Evolutionary conservation across 2,888 invertebrate species (phyloP).

Genomic region (Willowsia nigromaculata): DNA sequence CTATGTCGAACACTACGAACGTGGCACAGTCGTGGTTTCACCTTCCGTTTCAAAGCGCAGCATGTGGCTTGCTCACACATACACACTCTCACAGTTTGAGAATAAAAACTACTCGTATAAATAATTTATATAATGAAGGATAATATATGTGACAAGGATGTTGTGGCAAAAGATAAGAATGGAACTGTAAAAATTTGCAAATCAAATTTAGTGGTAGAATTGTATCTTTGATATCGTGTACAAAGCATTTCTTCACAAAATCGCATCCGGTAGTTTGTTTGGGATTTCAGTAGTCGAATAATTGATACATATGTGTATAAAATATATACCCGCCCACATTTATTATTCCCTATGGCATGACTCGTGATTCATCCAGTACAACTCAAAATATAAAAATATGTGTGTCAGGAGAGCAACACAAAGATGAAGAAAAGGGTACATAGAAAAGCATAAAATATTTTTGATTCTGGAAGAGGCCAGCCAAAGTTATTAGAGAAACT

Average conservation of each 20-base stretch:
- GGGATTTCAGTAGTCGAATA: not conserved
- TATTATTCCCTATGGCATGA: too few relatives aligned
- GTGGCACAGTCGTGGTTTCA: constrained; percentile 58
- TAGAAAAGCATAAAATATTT: not conserved
- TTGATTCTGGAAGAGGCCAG: not conserved
- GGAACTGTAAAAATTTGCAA: not conserved
- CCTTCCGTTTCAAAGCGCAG: constrained; percentile 63
- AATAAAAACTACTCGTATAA: constrained; percentile 8
- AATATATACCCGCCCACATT: too few relatives aligned
- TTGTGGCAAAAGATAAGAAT: not conserved
- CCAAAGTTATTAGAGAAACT: not conserved
- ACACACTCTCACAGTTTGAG: not conserved
- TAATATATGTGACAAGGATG: constrained; percentile 31
- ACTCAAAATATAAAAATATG: not conserved
- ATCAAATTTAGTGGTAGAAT: not conserved
- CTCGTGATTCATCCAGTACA: not conserved
- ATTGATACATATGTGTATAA: not conserved
- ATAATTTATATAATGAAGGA: constrained; percentile 40
- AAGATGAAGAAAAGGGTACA: not conserved
- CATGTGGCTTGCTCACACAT: constrained; percentile 25
- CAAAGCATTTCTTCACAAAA: not conserved
- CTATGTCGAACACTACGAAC: constrained; percentile 14
- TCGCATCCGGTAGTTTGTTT: not conserved
- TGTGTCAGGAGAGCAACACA: not conserved
- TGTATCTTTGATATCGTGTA: not conserved